Conservation (phyloP, 2,888 invertebrate species). For the Orchesella flavescens region DNA sequence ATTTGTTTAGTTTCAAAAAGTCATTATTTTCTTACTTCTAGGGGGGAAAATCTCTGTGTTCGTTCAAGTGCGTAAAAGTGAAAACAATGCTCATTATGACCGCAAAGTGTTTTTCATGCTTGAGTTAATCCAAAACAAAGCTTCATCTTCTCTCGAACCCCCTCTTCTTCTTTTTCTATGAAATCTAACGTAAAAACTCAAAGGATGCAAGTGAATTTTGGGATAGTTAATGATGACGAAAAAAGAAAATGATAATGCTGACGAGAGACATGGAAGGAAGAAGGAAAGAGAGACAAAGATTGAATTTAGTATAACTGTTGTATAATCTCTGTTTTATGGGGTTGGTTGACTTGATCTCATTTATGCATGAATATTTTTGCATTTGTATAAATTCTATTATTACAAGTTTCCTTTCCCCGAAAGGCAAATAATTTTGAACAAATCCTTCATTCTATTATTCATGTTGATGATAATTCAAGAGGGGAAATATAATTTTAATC, state of each 20-base stretch:
- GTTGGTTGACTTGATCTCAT: too few relatives aligned
- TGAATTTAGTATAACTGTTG: too few relatives aligned
- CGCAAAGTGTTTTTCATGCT: slow-evolving; percentile 21
- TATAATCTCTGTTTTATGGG: too few relatives aligned
- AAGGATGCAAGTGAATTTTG: slow-evolving; percentile 1
- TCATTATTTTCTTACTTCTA: slow-evolving; percentile 36
- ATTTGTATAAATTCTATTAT: too few relatives aligned
- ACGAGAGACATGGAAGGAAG: neutral
- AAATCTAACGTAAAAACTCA: neutral
- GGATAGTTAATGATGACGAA: neutral
- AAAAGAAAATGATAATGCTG: neutral
- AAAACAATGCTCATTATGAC: slow-evolving; percentile 44
- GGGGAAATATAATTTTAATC: too few relatives aligned
- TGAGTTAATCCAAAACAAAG: slow-evolving; percentile 31
- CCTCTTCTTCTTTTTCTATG: neutral
- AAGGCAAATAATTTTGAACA: too few relatives aligned
- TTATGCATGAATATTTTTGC: too few relatives aligned
- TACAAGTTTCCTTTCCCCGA: too few relatives aligned
- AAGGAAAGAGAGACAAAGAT: neutral
- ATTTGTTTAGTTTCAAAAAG: slow-evolving; percentile 32
- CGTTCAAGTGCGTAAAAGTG: slow-evolving; percentile 29
- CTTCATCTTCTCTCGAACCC: neutral
- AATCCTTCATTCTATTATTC: too few relatives aligned
- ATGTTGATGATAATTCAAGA: too few relatives aligned
- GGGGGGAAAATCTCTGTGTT: slow-evolving; percentile 24